A percentile compares a stretch with the other conserved stretches of the same genome.
phyloP scores from a whole-genome alignment of 2,797 vertebrate species.

The Gallinago nigripennis region DNA sequence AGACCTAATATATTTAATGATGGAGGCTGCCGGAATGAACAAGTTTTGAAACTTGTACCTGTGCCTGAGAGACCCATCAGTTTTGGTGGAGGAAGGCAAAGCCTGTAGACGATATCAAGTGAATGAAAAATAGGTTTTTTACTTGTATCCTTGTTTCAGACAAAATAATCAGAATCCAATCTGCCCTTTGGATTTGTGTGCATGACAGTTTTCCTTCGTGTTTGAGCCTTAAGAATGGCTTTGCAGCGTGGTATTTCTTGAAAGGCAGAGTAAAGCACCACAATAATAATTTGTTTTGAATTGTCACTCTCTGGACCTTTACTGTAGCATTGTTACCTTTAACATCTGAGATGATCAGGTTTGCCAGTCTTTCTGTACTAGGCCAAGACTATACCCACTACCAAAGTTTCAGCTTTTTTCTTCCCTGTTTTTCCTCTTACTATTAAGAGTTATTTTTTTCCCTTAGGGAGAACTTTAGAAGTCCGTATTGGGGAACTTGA shows the following conservation, averaged over 20 bases:
- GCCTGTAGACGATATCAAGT: not conserved
- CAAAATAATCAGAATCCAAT: rapidly evolving
- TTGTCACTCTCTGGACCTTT: not conserved
- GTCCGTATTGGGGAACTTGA: not conserved
- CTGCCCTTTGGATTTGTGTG: not conserved
- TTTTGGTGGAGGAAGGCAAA: not conserved
- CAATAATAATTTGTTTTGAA: not conserved
- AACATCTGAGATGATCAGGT: not conserved
- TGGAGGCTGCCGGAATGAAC: not conserved
- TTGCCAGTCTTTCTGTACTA: not conserved
- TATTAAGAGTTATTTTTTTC: not conserved
- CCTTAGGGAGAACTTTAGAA: not conserved
- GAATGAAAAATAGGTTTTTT: not conserved
- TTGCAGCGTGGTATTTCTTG: not conserved
- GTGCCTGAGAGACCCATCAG: not conserved
- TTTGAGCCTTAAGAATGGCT: not conserved
- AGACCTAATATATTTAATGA: not conserved
- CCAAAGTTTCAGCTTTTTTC: not conserved
- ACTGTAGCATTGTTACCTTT: not conserved
- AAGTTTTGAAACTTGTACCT: not conserved
- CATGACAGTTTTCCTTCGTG: not conserved
- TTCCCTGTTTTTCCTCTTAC: not conserved
- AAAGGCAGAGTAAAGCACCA: not conserved
- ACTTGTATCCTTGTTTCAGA: not conserved
- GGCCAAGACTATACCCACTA: not conserved